A percentile compares a stretch with the other conserved stretches of the same genome.
phyloP scores from a whole-genome alignment of 2,113 vertebrate genomes.

The Oxyruncus cristatus region DNA sequence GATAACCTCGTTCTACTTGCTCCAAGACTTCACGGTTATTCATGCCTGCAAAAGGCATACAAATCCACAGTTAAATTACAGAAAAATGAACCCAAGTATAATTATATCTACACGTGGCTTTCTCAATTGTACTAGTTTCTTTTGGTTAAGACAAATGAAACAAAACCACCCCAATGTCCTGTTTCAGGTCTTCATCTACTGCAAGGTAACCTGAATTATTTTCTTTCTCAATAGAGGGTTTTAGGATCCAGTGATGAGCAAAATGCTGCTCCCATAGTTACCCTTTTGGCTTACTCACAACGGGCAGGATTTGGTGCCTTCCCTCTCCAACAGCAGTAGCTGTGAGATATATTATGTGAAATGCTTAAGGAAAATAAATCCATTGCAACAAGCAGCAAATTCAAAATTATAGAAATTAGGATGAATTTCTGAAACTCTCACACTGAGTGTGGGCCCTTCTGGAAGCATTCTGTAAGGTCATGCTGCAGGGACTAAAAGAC shows the following conservation, averaged over 20 bases:
- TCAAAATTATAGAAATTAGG: not conserved
- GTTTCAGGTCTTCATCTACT: not conserved
- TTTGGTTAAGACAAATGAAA: not conserved
- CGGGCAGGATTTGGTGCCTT: not conserved
- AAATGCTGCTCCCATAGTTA: not conserved
- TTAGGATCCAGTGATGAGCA: not conserved
- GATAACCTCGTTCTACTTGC: conserved; percentile 96
- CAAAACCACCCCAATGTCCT: not conserved
- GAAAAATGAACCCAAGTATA: not conserved
- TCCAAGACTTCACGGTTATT: conserved; percentile 98
- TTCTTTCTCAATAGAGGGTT: not conserved
- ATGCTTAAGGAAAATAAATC: not conserved
- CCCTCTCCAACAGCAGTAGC: not conserved
- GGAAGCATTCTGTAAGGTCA: not conserved
- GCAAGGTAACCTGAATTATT: not conserved
- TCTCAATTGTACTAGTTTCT: not conserved
- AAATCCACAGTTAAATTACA: not conserved
- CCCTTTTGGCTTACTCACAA: not conserved
- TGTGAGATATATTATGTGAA: not conserved
- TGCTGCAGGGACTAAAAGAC: not conserved
- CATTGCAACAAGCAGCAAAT: not conserved
- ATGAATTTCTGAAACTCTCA: not conserved
- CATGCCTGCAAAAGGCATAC: conserved; percentile 82
- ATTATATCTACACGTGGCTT: rapidly evolving
- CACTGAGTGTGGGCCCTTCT: not conserved